These are phyloP conservation scores for Pedetes capensis DNA, from an alignment of 2,113 vertebrate species.

Conservation along the genomic window DNA sequence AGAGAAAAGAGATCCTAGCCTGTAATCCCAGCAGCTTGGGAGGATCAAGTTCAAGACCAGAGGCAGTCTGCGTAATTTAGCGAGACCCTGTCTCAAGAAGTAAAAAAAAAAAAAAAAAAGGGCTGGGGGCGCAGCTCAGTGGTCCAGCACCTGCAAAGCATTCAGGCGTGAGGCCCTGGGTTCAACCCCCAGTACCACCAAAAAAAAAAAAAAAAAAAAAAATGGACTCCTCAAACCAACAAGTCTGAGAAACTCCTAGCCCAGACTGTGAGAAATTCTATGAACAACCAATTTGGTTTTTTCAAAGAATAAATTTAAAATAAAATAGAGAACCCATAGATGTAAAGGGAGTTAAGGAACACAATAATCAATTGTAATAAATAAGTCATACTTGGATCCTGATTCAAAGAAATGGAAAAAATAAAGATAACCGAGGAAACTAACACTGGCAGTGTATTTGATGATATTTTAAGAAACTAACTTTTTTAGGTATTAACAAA, in stretches of 20 bases:
- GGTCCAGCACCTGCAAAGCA: too few species aligned
- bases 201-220: background rate
- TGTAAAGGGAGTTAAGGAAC: background rate
- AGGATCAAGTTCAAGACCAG: too few species aligned
- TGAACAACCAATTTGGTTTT: background rate
- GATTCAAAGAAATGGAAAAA: background rate
- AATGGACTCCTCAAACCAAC: background rate
- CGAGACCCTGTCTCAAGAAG: too few species aligned
- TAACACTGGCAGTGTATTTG: background rate
- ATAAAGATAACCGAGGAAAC: background rate
- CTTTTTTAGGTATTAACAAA: background rate
- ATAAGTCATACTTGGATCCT: background rate
- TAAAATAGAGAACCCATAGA: background rate
- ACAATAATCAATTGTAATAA: background rate
- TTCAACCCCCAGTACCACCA: too few species aligned
- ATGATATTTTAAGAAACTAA: background rate
- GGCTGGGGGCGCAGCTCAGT: too few species aligned
- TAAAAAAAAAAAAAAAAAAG: background rate
- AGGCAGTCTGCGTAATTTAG: too few species aligned
- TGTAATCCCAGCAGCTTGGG: too few species aligned
- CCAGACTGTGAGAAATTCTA: background rate
- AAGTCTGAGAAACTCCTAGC: background rate
- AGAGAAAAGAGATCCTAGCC: too few species aligned
- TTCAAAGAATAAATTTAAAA: constrained; percentile 19
- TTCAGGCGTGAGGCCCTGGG: too few species aligned